phyloP scores from a whole-genome alignment of 2,797 vertebrate species.

The Xenopus petersii region DNA sequence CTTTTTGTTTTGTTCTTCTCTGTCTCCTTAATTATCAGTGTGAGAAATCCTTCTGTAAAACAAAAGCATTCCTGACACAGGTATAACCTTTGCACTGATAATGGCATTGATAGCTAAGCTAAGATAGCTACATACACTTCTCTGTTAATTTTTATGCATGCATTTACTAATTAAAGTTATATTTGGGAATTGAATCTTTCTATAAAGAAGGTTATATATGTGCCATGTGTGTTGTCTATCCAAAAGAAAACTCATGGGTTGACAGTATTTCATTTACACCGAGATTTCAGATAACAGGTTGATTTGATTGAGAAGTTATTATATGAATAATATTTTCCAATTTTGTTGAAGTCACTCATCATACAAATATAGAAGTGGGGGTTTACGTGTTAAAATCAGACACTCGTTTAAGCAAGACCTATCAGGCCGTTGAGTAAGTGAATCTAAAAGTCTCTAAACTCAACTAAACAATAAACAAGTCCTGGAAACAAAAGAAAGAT shows the following conservation, averaged over 20 bases:
- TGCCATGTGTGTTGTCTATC: neutral
- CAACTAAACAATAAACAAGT: too few species aligned
- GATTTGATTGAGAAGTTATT: neutral
- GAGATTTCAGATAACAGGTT: neutral
- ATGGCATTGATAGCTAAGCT: neutral
- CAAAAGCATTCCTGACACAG: conserved; percentile 1
- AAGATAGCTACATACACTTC: too few species aligned
- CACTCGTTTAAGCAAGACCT: neutral
- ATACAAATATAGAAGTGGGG: neutral
- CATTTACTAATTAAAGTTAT: too few species aligned
- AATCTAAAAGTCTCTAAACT: too few species aligned
- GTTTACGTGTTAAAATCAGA: neutral
- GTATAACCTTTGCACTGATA: conserved; percentile 49
- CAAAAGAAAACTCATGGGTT: neutral
- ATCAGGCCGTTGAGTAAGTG: too few species aligned
- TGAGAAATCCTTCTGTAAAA: too few species aligned
- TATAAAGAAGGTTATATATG: neutral
- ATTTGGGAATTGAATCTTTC: neutral
- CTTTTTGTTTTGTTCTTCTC: too few species aligned
- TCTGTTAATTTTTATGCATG: too few species aligned
- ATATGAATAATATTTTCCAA: neutral
- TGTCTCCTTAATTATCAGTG: too few species aligned
- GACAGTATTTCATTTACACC: conserved; percentile 12
- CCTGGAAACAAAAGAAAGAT: too few species aligned
- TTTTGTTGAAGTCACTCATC: neutral